These are phyloP conservation scores for Cenopis cana DNA, from an alignment of 2,888 invertebrate species.

Conservation along the genomic window DNA sequence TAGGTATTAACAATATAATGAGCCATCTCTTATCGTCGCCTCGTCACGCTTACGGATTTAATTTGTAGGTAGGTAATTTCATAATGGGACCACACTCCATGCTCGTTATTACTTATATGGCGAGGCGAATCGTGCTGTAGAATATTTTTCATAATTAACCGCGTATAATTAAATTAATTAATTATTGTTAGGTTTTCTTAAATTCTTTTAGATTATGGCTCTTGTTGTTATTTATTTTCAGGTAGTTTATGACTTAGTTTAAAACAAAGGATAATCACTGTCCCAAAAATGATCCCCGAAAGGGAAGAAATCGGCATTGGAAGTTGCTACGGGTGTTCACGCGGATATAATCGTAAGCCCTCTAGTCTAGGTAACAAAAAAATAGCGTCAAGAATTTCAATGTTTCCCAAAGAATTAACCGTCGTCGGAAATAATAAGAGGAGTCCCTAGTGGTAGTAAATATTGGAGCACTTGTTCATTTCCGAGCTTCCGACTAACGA, in stretches of 20 bases:
- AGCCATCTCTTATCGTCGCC: slow-evolving; percentile 65
- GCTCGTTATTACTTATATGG: slow-evolving; percentile 47
- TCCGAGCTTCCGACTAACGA: slow-evolving; percentile 66
- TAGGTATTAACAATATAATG: slow-evolving; percentile 68
- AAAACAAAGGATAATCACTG: too few relatives aligned
- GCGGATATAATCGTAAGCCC: too few relatives aligned
- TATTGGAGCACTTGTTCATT: slow-evolving; percentile 69
- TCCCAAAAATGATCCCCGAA: too few relatives aligned
- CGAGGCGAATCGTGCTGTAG: slow-evolving; percentile 26
- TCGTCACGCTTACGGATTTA: slow-evolving; percentile 68
- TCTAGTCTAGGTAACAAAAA: too few relatives aligned
- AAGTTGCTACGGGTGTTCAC: too few relatives aligned
- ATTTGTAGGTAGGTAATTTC: slow-evolving; percentile 61
- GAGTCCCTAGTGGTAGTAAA: slow-evolving; percentile 52
- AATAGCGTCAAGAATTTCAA: background rate
- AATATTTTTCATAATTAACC: slow-evolving; percentile 41
- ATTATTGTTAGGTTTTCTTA: slow-evolving; percentile 5
- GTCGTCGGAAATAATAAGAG: slow-evolving; percentile 36
- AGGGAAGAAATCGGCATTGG: too few relatives aligned
- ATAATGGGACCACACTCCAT: slow-evolving; percentile 54
- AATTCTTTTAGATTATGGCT: slow-evolving; percentile 21
- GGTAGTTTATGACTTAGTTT: too few relatives aligned
- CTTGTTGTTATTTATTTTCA: slow-evolving; percentile 14
- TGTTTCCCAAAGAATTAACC: slow-evolving; percentile 11
- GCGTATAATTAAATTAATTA: background rate